Conservation (phyloP, 2,113 vertebrate genomes). For the Fukomys damarensis region DNA sequence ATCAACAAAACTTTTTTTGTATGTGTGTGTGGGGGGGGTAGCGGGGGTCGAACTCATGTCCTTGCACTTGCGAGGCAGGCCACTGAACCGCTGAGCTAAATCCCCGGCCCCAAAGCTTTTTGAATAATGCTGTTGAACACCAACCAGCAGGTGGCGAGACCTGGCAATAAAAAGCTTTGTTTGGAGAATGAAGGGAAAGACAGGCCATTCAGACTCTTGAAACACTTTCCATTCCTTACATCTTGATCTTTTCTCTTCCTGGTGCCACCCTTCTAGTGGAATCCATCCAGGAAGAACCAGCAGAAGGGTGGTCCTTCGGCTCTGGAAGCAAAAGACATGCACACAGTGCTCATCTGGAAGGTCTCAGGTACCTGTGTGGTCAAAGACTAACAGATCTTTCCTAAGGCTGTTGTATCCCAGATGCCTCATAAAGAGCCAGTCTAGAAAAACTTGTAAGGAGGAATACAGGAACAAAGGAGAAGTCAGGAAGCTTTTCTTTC, state of each 20-base stretch:
- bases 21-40: no score
- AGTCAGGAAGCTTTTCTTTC: background rate
- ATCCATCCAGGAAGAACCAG: background rate
- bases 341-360: background rate
- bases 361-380: background rate
- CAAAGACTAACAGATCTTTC: background rate
- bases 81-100: no score
- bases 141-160: constrained; percentile 79
- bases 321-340: background rate
- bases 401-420: background rate
- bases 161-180: constrained; percentile 67
- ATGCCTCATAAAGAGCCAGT: background rate
- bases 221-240: background rate
- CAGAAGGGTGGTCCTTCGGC: background rate
- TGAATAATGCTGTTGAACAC: background rate
- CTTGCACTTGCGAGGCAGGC: no score
- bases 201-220: constrained; percentile 13
- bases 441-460: background rate
- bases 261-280: background rate
- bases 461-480: background rate
- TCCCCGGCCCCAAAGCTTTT: constrained; percentile 35
- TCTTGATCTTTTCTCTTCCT: background rate
- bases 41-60: no score
- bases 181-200: constrained; percentile 46
- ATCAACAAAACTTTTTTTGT: constrained; percentile 24